Conservation (phyloP, 2,113 vertebrate genomes). For the Natator depressus region DNA sequence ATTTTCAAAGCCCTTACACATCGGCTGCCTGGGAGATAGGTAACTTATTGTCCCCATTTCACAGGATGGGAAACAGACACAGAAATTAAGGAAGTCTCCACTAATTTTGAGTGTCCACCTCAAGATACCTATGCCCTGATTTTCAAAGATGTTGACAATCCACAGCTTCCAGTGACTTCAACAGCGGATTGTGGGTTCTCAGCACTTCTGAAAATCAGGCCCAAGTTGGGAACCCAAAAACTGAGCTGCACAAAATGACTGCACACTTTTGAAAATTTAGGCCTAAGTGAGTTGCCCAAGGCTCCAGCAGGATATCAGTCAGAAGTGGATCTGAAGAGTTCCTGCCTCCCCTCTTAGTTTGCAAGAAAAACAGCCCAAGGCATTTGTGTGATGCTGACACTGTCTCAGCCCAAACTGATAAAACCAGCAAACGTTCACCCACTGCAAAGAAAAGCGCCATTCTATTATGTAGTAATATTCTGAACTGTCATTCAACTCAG, state of each 20-base stretch:
- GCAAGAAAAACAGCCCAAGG: neutral
- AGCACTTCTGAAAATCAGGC: neutral
- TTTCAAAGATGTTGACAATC: neutral
- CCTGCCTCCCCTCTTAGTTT: neutral
- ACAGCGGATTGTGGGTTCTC: neutral
- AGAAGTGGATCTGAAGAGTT: neutral
- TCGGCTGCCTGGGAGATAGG: conserved; percentile 41
- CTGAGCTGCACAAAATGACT: neutral
- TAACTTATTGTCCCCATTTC: neutral
- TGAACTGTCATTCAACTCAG: neutral
- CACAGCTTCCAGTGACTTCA: neutral
- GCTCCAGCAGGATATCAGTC: neutral
- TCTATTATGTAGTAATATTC: neutral
- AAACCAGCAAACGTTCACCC: neutral
- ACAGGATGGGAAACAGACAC: conserved; percentile 25
- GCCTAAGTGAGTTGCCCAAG: neutral
- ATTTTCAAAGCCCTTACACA: conserved; percentile 30
- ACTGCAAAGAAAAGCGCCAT: neutral
- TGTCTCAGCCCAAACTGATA: neutral
- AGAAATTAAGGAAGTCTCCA: conserved; percentile 23
- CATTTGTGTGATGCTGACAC: neutral
- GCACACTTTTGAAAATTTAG: neutral
- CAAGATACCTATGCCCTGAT: conserved; percentile 2
- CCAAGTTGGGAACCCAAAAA: neutral
- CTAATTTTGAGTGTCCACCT: neutral